Conservation (phyloP, 2,888 invertebrate species). For the Patella ulyssiponensis region DNA sequence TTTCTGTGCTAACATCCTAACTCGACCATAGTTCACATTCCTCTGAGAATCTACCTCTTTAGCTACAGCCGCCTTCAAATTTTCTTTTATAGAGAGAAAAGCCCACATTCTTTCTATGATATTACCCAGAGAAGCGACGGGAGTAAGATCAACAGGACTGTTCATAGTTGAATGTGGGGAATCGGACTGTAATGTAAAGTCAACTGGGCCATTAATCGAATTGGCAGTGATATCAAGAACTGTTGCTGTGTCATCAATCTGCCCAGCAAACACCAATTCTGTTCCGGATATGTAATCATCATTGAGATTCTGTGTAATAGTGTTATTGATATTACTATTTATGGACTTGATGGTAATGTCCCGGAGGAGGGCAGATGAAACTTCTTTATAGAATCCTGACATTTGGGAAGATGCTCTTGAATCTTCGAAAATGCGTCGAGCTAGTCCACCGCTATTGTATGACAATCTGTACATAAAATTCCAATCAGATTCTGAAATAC, state of each 20-base stretch:
- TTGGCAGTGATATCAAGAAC: constrained; percentile 6
- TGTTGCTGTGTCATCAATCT: constrained; percentile 31
- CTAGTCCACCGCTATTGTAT: constrained; percentile 80
- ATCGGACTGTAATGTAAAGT: neutral
- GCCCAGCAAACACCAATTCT: constrained; percentile 56
- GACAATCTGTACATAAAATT: constrained; percentile 66
- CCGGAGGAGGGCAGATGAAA: constrained; percentile 80
- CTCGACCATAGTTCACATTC: constrained; percentile 41
- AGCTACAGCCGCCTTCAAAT: constrained; percentile 43
- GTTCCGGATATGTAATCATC: constrained; percentile 49
- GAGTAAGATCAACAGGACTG: neutral
- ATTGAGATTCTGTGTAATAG: constrained; percentile 36
- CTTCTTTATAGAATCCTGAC: constrained; percentile 77
- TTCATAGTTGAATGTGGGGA: neutral
- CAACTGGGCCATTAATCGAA: neutral
- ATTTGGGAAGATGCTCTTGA: constrained; percentile 81
- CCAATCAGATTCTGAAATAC: constrained; percentile 45
- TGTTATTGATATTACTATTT: constrained; percentile 19
- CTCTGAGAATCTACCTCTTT: constrained; percentile 28
- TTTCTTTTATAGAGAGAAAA: constrained; percentile 57
- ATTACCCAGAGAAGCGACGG: neutral
- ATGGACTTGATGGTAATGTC: constrained; percentile 74
- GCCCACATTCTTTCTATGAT: constrained; percentile 63
- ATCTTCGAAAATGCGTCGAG: constrained; percentile 82
- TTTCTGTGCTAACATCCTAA: constrained; percentile 53